Percentiles rank a stretch among this genome's conserved stretches.
Conservation (phyloP, 2,888 invertebrate genomes). For the Cephus runcator region DNA sequence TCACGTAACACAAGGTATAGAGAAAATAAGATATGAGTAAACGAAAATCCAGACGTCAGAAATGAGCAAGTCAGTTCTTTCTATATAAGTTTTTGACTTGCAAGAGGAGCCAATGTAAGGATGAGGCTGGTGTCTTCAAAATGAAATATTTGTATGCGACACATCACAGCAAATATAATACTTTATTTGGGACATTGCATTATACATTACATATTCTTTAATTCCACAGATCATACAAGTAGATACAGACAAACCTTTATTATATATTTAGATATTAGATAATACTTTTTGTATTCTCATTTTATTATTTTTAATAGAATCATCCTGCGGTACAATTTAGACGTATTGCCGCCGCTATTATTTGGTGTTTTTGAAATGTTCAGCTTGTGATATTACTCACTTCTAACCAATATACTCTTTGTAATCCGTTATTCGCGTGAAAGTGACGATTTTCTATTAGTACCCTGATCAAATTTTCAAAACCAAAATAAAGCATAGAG, state of each 20-base stretch:
- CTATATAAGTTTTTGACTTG: not conserved
- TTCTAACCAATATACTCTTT: not conserved
- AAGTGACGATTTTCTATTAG: not conserved
- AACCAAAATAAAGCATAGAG: not conserved
- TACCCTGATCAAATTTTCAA: not conserved
- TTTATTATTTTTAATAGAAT: not conserved
- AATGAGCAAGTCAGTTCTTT: conserved; percentile 3
- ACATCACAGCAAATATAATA: conserved; percentile 47
- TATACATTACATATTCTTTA: conserved; percentile 38
- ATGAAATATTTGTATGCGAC: conserved; percentile 34
- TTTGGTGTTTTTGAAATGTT: not conserved
- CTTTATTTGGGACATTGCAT: conserved; percentile 51
- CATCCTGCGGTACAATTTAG: not conserved
- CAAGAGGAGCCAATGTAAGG: conserved; percentile 27
- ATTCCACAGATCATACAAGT: conserved; percentile 19
- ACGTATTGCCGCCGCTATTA: not conserved
- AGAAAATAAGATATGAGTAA: conserved; percentile 46
- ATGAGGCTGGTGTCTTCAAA: conserved; percentile 34
- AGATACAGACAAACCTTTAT: conserved; percentile 14
- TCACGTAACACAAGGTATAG: conserved; percentile 59
- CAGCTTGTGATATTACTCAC: not conserved
- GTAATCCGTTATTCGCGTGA: not conserved
- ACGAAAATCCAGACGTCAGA: conserved; percentile 17
- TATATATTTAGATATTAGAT: conserved; percentile 11
- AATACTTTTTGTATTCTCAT: not conserved